Base-by-base conservation (phyloP, 2,888 invertebrate species). In the Portevinia maculata region DNA sequence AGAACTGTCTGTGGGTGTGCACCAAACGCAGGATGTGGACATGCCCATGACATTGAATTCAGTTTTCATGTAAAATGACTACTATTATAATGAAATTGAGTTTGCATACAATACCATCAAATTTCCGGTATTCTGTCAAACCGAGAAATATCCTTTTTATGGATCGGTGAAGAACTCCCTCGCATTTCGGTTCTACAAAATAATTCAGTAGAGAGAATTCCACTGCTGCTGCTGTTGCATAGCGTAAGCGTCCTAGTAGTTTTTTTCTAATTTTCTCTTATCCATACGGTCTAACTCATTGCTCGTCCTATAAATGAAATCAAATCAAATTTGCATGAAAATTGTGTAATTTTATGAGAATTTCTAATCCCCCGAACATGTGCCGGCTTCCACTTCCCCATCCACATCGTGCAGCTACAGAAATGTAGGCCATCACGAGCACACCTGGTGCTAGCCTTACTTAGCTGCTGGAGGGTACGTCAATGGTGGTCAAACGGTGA, bases 311-410 rank as follows among this genome's bases (percentile, higher is more conserved):
- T 65, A 76, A 81, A 81, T 81, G 64, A 60, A 81, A 71, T 76
- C 70, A 81, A 81, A 81, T 81, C 81, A 76, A 75, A 81, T 81
- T 76, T 81, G 70, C 60, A 81, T 81, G 76, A 70, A 81, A 81
- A 81, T 81, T 81, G 76, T 81, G 81, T 76, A 81, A 76, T 81
- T 81, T 81, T 59, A 81, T 76, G 70, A 76, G 76, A 71, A 70
- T 65, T 71, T 46, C 64, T 70, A 24, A 32, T n/a, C 21, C 59
- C 19, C 52, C 7, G 21, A 21, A 13, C 41, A 15, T n/a, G n/a
- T n/a, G n/a, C n/a, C n/a, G n/a, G n/a, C n/a, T n/a, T n/a, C n/a
- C 59, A n/a, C 7, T 13, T 13, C 21, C 8, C 21, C 15, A 7
- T 8, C 8, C 1, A 1, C 34, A 3, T 39, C 32, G 34, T 59